Evolutionary conservation across 2,113 vertebrate genomes (phyloP).

Genomic region (Bungarus multicinctus): DNA sequence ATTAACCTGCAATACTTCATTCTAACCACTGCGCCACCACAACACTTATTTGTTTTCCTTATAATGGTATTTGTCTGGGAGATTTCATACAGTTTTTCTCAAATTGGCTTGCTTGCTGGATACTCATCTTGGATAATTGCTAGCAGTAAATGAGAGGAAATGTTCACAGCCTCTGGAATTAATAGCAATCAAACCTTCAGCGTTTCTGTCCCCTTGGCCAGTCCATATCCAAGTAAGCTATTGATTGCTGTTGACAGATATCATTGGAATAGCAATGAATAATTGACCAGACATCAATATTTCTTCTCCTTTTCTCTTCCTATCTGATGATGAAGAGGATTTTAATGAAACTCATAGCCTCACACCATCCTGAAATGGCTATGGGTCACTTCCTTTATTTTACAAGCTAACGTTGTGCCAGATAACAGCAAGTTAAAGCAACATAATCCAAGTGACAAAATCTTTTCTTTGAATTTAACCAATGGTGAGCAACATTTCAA

Average conservation of each 20-base stretch:
- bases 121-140: background rate
- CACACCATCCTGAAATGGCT: background rate
- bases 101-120: background rate
- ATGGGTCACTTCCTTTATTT: background rate
- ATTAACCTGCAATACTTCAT: too few relatives aligned
- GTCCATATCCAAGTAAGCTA: background rate
- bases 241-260: background rate
- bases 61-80: background rate
- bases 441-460: background rate
- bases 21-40: background rate
- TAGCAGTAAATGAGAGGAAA: background rate
- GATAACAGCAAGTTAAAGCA: background rate
- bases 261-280: background rate
- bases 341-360: background rate
- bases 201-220: too few relatives aligned
- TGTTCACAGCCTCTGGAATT: background rate
- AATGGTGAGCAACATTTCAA: constrained; percentile 13
- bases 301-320: background rate
- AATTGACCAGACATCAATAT: background rate
- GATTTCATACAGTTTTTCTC: background rate
- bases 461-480: accelerated
- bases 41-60: background rate
- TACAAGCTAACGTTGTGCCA: background rate
- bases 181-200: background rate
- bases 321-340: background rate